Evolutionary conservation across 2,888 invertebrate genomes (phyloP).

Genomic region (Limnephilus rhombicus): DNA sequence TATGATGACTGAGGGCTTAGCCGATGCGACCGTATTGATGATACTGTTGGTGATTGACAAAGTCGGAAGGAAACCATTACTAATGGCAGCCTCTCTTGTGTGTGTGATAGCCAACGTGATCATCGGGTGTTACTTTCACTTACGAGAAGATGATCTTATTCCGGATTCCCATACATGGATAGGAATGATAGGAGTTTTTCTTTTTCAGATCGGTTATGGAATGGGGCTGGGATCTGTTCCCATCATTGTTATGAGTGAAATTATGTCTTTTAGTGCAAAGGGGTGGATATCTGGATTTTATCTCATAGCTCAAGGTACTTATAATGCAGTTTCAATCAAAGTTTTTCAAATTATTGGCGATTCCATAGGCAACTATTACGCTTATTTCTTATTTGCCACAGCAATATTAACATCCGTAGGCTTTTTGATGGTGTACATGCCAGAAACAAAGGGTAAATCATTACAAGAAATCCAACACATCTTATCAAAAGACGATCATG

Average conservation of each 20-base stretch:
- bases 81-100: constrained; percentile 71
- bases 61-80: constrained; percentile 71
- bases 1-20: constrained; percentile 71
- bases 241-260: constrained; percentile 61
- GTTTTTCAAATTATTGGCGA: constrained; percentile 60
- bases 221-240: constrained; percentile 61
- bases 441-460: constrained; percentile 64
- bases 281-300: constrained; percentile 64
- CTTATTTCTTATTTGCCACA: constrained; percentile 60
- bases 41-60: constrained; percentile 70
- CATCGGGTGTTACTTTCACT: constrained; percentile 68
- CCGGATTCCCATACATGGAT: constrained; percentile 56
- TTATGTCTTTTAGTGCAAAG: constrained; percentile 63
- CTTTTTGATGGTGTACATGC: constrained; percentile 58
- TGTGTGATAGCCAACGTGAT: constrained; percentile 70
- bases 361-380: constrained; percentile 47
- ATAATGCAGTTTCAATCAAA: constrained; percentile 61
- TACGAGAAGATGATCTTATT: constrained; percentile 66
- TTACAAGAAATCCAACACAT: constrained; percentile 62
- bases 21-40: constrained; percentile 69
- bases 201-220: constrained; percentile 61
- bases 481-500: constrained; percentile 40
- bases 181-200: constrained; percentile 59
- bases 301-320: constrained; percentile 60
- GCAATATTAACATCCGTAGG: constrained; percentile 55